Percentiles rank a stretch among this genome's conserved stretches.
Evolutionary conservation across 1,140 invertebrate genomes (phyloP).

Genomic region (Pantala flavescens): DNA sequence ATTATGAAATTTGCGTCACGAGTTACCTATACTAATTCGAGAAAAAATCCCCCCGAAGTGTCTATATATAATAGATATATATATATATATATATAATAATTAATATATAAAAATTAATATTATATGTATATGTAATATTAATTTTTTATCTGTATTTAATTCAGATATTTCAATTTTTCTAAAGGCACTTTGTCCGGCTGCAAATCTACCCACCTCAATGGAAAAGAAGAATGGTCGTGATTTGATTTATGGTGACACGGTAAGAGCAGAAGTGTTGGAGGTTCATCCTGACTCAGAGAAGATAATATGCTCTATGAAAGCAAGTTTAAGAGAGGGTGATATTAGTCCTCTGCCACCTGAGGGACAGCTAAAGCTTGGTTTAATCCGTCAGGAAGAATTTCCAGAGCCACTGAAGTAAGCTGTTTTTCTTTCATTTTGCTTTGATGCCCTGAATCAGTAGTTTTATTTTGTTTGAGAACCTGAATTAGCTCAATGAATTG

Average conservation of each 20-base stretch:
- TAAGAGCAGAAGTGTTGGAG: slow-evolving; percentile 79
- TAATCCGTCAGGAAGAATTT: slow-evolving; percentile 73
- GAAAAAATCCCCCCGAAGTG: too few relatives aligned
- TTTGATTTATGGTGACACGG: slow-evolving; percentile 70
- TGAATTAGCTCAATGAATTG: too few relatives aligned
- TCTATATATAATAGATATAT: too few relatives aligned
- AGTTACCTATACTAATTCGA: too few relatives aligned
- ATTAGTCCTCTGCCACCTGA: slow-evolving; percentile 47
- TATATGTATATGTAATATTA: too few relatives aligned
- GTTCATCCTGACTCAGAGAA: slow-evolving; percentile 77
- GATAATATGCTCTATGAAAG: slow-evolving; percentile 76
- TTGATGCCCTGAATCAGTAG: too few relatives aligned
- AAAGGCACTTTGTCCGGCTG: slow-evolving; percentile 55
- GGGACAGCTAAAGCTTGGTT: slow-evolving; percentile 44
- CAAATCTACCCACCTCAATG: slow-evolving; percentile 33
- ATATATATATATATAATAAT: too few relatives aligned
- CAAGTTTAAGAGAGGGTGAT: slow-evolving; percentile 50
- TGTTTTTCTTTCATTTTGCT: not conserved
- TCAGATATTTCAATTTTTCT: too few relatives aligned
- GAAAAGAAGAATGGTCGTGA: slow-evolving; percentile 22
- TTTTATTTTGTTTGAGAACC: too few relatives aligned
- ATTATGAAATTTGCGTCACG: too few relatives aligned
- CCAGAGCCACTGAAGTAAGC: slow-evolving; percentile 78
- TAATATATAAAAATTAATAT: too few relatives aligned
- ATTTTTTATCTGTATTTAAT: too few relatives aligned